Evolutionary conservation across 30 jellyfish, hydroid and myxozoan species (phyloP).

Genomic region (Aurelia aurita complex sp. Pacific): DNA sequence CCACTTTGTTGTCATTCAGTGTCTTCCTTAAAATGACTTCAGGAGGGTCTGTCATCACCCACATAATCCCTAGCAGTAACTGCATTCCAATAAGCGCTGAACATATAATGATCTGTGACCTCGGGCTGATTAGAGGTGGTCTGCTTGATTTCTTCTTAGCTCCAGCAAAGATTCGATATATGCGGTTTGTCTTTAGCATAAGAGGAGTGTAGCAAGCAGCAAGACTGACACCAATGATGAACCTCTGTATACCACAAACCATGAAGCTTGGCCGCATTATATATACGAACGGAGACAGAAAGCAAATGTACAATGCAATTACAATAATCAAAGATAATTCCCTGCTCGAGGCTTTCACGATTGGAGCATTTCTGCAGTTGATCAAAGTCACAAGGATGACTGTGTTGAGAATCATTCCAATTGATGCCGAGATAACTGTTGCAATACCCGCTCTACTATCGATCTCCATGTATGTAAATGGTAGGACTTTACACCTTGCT

Average conservation of each 20-base stretch:
- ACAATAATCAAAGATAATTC: conserved; percentile 56
- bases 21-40: conserved; percentile 5
- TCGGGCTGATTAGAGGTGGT: conserved; percentile 70
- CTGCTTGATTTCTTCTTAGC: conserved; percentile 36
- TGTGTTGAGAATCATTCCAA: conserved; percentile 53
- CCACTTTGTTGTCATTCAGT: conserved; percentile 23
- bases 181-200: conserved; percentile 84
- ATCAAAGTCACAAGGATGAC: conserved; percentile 15
- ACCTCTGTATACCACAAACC: conserved; percentile 68
- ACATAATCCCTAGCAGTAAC: conserved; percentile 68
- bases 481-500: conserved; percentile 24
- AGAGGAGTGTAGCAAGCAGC: conserved; percentile 92
- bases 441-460: background rate
- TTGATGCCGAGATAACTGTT: background rate
- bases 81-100: conserved; percentile 59
- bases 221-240: conserved; percentile 77
- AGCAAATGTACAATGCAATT: conserved; percentile 69
- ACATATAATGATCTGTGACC: conserved; percentile 82
- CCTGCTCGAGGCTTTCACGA: conserved; percentile 67
- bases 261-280: conserved; percentile 30
- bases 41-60: conserved; percentile 88
- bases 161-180: conserved; percentile 73
- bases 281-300: conserved; percentile 53
- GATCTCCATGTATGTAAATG: background rate
- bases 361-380: conserved; percentile 22